Base-by-base conservation (phyloP, 2,797 vertebrate species). In the Epinephelus awoara region DNA sequence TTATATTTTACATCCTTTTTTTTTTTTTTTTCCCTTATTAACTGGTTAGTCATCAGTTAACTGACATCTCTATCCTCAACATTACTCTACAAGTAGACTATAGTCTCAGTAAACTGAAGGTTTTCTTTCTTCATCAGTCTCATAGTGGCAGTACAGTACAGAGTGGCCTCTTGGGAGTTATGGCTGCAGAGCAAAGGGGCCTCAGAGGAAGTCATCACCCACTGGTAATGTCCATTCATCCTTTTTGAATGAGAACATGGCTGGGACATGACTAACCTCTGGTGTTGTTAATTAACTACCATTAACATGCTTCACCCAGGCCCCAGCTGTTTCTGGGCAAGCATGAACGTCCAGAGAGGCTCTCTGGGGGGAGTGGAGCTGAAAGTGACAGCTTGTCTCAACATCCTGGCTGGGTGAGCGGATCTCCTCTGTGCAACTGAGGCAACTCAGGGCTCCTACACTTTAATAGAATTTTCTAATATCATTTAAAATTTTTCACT, bases 241-340 rank as follows among this genome's bases (percentile, higher is more conserved):
- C 74, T 69, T 19, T 75, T n/a, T 58, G 40, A 80, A 77, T 70
- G 54, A 70, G 61, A 79, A 87, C 72, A 75, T 65, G 65, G 15
- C 59, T 61, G 76, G 44, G 68, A 81, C 76, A 77, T 82, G 79
- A 55, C 65, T 83, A 87, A 89, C 70, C 79, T 79, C 82, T 88
- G 68, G 67, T 78, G 76, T 49, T 67, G 81, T 88, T 91, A 88
- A 94, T 93, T 89, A 93, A 83, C 67, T 67, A 55, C 55, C 68
- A 77, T 89, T 79, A 88, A 64, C 80, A 80, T 80, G 77, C 79
- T 64, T 72, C 77, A 54, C 59, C 23, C 18, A 44, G 72, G 67
- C 63, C 58, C 71, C 77, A 87, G 88, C 73, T 91, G 81, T 76
- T 88, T 67, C 73, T 50, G 46, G 67, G 73, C 61, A 57, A 47